Base-by-base conservation (phyloP, 2,113 vertebrate genomes). In the Prochilodus magdalenae region DNA sequence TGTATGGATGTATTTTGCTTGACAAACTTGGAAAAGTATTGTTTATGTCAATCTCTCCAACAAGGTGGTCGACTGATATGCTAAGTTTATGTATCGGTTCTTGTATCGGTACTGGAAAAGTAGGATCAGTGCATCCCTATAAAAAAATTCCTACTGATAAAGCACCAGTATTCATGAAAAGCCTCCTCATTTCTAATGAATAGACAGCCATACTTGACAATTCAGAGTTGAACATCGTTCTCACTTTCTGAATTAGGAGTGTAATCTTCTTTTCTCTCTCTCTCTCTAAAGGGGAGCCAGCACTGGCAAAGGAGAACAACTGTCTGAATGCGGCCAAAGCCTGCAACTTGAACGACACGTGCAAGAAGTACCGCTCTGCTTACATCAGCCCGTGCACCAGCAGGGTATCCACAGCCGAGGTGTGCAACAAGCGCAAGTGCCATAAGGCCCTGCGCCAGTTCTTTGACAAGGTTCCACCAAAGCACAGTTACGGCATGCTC, bases 401-500 rank as follows among this genome's bases (percentile, higher is more conserved):
- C 94, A 96, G 97, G 80, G 95, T 96, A 89, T 98, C 98, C 62
- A 94, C 94, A 0, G 92, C 94, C 2, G 97, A 99, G 59, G 92
- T 98, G 84, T 99, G 98, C 94, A 99, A 99, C 95, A 97, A 97
- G 80, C 93, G 97, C 77, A 99, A 99, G 79, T 99, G 98, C 91
- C 97, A 99, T 93, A 99, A 99, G 89, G 97, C 98, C 74, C 95
- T 99, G n/a, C 94, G 98, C 83, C 97, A 97, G 81, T 99, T 99
- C 94, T 99, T 99, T 57, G 98, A 99, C 94, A 99, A 98, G 92
- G 98, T 99, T n/a, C 97, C 97, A 0, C 88, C 94, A 30, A 98
- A 98, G 91, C 95, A 99, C 95, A 98, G 97, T 95, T 99, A 99
- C 0, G 96, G 97, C 76, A 99, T 99, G 98, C 95, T 99, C 87